Evolutionary conservation across 2,113 vertebrate genomes (phyloP), one percentile per base, ranked within the genome.

Genomic region (Crotalus helleri): DNA sequence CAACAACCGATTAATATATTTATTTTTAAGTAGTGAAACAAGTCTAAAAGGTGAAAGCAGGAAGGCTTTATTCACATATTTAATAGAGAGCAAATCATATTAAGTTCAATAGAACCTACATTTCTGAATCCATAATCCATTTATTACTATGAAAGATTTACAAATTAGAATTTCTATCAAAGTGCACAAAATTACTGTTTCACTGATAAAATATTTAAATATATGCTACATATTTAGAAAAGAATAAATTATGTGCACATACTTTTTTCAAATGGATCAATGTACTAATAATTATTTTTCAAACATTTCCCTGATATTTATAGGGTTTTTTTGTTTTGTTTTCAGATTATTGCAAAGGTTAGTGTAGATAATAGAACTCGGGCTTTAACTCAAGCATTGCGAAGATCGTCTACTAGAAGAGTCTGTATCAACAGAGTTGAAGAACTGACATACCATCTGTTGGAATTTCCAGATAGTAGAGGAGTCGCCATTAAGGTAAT

Each of bases 331-430:
- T 46, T 21, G 93, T 89, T 91, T 51, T 93, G 4, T 94, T 96
- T 93, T 92, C 92, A 99, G 99, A 99, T 99, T 95, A 99, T 99
- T 97, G 99, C 99, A 91, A 98, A 98, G 96, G 98, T 99, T 95
- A 99, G 99, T 95, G 98, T 99, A 96, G 99, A 99, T 97, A 99
- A 99, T 96, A 97, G 99, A 94, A 99, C 99, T 46, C 98, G 99
- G 94, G 98, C 98, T 11, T 97, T 99, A 96, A 99, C 99, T 87
- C 98, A 99, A 96, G 98, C 99, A 15, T 96, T 99, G 33, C 97
- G 98, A 96, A 98, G 99, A 97, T 98, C 99, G 2, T 96, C 98
- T 29, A 98, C 99, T 95, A 98, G 98, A 55, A 98, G 97, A 95
- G 96, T 99, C 91, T 99, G 98, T 96, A 98, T 99, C 96, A 99